Percentiles rank a stretch among this genome's conserved stretches.
These are phyloP conservation scores for Piscicola geometra DNA, from an alignment of 2,888 invertebrate species.

Conservation along the genomic window DNA sequence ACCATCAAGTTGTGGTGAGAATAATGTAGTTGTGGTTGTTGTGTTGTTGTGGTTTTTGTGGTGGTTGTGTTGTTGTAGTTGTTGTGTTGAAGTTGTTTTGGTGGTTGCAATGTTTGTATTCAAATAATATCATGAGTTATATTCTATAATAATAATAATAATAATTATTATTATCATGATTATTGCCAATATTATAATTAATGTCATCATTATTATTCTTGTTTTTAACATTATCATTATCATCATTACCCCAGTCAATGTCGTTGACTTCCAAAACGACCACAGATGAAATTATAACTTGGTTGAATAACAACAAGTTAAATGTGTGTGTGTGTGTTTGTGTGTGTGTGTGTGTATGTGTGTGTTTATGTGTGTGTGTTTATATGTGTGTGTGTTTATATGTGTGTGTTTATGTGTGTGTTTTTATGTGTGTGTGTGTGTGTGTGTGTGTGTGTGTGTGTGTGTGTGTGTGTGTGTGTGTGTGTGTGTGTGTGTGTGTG, in stretches of 20 bases:
- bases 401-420: too few relatives aligned
- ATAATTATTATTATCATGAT: not conserved
- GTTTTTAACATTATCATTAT: not conserved
- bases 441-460: too few relatives aligned
- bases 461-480: too few relatives aligned
- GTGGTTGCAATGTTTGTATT: not conserved
- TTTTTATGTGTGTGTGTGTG: too few relatives aligned
- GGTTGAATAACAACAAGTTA: not conserved
- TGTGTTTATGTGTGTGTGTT: too few relatives aligned
- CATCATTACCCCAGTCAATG: not conserved
- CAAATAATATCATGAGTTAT: not conserved
- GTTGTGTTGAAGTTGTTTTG: not conserved
- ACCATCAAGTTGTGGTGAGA: not conserved
- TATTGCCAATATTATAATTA: not conserved
- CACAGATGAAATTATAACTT: not conserved
- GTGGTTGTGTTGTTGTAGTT: not conserved
- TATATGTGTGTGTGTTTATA: too few relatives aligned
- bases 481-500: too few relatives aligned
- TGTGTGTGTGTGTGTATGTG: too few relatives aligned
- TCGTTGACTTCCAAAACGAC: not conserved
- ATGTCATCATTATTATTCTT: not conserved
- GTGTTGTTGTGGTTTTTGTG: not conserved
- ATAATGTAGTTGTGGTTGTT: not conserved
- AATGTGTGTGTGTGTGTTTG: not conserved
- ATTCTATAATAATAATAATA: not conserved